Percentiles rank a stretch among this genome's conserved stretches.
Conservation (phyloP, 2,113 vertebrate species). For the Scomber colias region DNA sequence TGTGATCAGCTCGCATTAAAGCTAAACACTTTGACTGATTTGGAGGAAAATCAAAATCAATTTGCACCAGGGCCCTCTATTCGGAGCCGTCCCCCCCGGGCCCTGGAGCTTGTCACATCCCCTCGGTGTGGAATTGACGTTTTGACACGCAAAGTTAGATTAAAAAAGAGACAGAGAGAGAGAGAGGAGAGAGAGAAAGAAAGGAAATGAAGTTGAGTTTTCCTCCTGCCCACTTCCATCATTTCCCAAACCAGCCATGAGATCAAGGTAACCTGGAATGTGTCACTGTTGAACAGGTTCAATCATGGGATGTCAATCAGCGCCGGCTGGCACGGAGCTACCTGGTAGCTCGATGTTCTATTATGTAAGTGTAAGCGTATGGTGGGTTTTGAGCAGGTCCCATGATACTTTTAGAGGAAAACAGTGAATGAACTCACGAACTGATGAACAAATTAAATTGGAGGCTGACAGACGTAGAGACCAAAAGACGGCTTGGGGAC, state of each 20-base stretch:
- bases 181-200: conserved; percentile 23
- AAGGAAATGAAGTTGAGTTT: conserved; percentile 38
- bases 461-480: conserved; percentile 52
- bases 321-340: conserved; percentile 4
- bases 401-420: conserved; percentile 30
- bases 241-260: conserved; percentile 56
- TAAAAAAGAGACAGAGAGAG: conserved; percentile 51
- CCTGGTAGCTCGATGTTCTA: conserved; percentile 6
- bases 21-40: conserved; percentile 88
- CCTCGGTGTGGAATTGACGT: conserved; percentile 84
- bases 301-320: conserved; percentile 69
- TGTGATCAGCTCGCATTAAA: conserved; percentile 88
- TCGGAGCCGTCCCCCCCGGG: conserved; percentile 81
- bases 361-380: conserved; percentile 29
- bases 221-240: conserved; percentile 50
- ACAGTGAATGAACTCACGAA: conserved; percentile 27
- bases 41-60: conserved; percentile 90
- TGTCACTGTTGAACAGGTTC: conserved; percentile 55
- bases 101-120: conserved; percentile 84
- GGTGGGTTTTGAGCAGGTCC: conserved; percentile 27
- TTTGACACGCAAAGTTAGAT: conserved; percentile 85
- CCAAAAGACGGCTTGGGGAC: conserved; percentile 57
- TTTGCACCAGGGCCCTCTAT: conserved; percentile 83
- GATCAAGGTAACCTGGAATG: conserved; percentile 58
- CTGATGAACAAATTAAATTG: conserved; percentile 65